Evolutionary conservation across 1,140 invertebrate species (phyloP), one percentile per base, ranked within the genome.

Genomic region (Leucophenga varia): DNA sequence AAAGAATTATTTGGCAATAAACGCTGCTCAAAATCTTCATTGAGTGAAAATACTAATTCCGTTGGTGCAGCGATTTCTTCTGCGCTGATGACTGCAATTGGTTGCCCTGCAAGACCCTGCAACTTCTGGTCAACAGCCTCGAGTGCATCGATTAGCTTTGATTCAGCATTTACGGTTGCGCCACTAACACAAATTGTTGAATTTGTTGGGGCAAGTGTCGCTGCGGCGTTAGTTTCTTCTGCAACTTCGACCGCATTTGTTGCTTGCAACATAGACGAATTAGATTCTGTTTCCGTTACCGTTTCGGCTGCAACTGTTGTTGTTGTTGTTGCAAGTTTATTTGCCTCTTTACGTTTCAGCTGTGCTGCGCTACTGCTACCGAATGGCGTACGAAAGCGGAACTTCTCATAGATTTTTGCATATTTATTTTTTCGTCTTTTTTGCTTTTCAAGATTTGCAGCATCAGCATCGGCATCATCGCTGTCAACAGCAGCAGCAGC

Each of bases 361-460:
- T n/a, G n/a, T n/a, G n/a, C n/a, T n/a, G n/a, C n/a, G n/a, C n/a
- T n/a, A 14, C 31, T 14, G 12, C 57, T 58, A 22, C 49, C 31
- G 20, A 72, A 54, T 14, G 52, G 52, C 14, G 47, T 71, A 39
- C 59, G 54, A 18, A 73, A 59, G 8, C 65, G 51, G 18, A 73
- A 47, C 34, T 73, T 73, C 50, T 73, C 70, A 51, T 73, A 73
- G 21, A 73, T 69, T 3, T 55, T 55, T 3, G 70, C 56, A 36
- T 73, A 71, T 43, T 73, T 73, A 40, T 64, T 54, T 43, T 73
- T 73, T 34, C 57, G 55, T 40, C 59, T 58, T 47, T 71, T 65
- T 9, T 55, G 47, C 4, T 68, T 57, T 18, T 55, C 47, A 10
- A 52, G 63, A 13, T 52, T 37, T 9, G 52, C 55, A 12, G 20